Evolutionary conservation across 1,140 invertebrate genomes (phyloP).

Genomic region (Procambarus virginalis): DNA sequence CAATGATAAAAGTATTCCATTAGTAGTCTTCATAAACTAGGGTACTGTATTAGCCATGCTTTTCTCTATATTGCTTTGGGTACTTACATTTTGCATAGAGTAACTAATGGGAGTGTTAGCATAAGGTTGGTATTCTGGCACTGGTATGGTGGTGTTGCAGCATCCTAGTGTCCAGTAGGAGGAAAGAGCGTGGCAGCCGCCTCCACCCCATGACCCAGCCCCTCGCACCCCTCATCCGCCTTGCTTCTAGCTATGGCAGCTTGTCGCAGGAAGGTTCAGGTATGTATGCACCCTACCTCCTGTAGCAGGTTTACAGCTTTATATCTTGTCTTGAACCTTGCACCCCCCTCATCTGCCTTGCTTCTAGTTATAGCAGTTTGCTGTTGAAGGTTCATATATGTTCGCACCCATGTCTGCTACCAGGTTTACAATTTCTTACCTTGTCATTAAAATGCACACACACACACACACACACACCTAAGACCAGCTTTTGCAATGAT

Average conservation of each 20-base stretch:
- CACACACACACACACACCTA: too few relatives aligned
- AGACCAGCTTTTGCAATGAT: too few relatives aligned
- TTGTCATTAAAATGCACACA: too few relatives aligned
- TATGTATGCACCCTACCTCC: background rate
- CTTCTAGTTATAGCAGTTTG: too few relatives aligned
- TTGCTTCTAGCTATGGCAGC: constrained; percentile 46
- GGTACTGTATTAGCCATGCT: background rate
- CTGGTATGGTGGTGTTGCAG: constrained; percentile 33
- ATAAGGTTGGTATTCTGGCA: background rate
- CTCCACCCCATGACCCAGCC: constrained; percentile 45
- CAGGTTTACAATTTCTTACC: too few relatives aligned
- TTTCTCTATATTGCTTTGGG: background rate
- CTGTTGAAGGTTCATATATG: too few relatives aligned
- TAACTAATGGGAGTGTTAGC: background rate
- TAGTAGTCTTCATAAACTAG: background rate
- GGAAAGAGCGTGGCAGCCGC: constrained; percentile 21
- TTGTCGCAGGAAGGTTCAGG: constrained; percentile 59
- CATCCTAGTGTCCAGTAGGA: constrained; percentile 28
- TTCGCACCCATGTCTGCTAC: too few relatives aligned
- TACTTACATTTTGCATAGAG: background rate
- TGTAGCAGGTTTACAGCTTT: too few relatives aligned
- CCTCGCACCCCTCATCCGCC: constrained; percentile 29
- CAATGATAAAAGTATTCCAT: too few relatives aligned
- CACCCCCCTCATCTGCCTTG: too few relatives aligned
- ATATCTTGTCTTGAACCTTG: too few relatives aligned